Evolutionary conservation across 2,797 vertebrate genomes (phyloP).

Genomic region (Hoplostethus atlanticus): DNA sequence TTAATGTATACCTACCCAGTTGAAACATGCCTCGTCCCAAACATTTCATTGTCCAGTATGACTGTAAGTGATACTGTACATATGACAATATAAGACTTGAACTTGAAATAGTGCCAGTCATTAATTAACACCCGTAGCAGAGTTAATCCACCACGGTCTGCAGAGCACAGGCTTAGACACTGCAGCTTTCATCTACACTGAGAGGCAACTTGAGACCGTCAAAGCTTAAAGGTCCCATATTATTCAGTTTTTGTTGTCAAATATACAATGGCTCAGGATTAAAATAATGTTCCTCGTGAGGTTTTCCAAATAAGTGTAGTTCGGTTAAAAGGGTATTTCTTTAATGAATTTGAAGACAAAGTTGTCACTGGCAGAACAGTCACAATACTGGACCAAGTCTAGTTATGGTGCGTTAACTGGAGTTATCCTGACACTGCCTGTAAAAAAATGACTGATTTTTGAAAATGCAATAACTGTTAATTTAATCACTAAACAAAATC

Average conservation of each 20-base stretch:
- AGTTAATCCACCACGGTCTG: not conserved
- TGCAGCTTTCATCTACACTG: conserved; percentile 2
- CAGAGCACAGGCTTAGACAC: conserved; percentile 1
- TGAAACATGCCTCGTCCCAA: too few relatives aligned
- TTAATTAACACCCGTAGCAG: conserved; percentile 41
- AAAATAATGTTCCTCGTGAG: not conserved
- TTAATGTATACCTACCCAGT: too few relatives aligned
- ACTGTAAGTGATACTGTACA: too few relatives aligned
- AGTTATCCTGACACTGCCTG: too few relatives aligned
- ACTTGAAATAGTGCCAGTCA: conserved; percentile 25
- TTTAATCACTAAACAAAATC: too few relatives aligned
- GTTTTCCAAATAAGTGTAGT: not conserved
- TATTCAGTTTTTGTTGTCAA: not conserved
- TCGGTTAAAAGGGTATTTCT: not conserved
- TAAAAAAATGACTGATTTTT: too few relatives aligned
- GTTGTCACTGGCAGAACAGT: too few relatives aligned
- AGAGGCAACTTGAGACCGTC: not conserved
- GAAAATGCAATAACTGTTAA: too few relatives aligned
- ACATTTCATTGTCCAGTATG: too few relatives aligned
- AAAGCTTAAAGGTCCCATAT: not conserved
- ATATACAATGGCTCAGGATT: not conserved
- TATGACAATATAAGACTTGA: too few relatives aligned
- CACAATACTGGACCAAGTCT: too few relatives aligned
- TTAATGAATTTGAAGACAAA: not conserved
- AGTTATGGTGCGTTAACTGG: too few relatives aligned